Conservation (phyloP, 2,113 vertebrate genomes). For the Podarcis muralis region DNA sequence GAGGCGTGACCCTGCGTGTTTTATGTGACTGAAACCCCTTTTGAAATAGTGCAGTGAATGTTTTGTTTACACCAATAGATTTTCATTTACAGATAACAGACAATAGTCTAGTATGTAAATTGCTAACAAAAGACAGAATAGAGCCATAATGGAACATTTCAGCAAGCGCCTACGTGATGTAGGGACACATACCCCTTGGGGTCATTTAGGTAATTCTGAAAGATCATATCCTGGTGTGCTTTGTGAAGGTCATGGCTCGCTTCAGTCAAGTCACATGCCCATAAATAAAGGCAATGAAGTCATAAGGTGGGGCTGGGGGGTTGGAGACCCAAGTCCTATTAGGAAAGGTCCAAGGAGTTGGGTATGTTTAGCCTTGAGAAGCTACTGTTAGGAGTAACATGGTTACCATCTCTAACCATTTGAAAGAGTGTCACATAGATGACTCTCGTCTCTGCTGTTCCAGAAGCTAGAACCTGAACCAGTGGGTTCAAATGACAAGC, state of each 20-base stretch:
- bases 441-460: background rate
- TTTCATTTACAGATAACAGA: constrained; percentile 4
- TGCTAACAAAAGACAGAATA: background rate
- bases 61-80: constrained; percentile 41
- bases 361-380: background rate
- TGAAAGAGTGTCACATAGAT: background rate
- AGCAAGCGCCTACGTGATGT: constrained; percentile 21
- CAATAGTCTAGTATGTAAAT: background rate
- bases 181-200: background rate
- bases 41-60: constrained; percentile 33
- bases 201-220: background rate
- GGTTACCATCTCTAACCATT: too few species aligned
- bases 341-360: background rate
- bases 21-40: constrained; percentile 52
- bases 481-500: too few species aligned
- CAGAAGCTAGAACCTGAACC: background rate
- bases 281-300: background rate
- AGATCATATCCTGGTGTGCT: background rate
- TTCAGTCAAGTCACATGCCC: background rate
- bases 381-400: too few species aligned
- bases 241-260: background rate
- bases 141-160: constrained; percentile 1
- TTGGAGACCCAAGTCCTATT: background rate
- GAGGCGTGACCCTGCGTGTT: constrained; percentile 55
- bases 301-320: background rate